Evolutionary conservation across 2,797 vertebrate species (phyloP), one percentile per base, ranked within the genome.

Genomic region (Halcyon badia): DNA sequence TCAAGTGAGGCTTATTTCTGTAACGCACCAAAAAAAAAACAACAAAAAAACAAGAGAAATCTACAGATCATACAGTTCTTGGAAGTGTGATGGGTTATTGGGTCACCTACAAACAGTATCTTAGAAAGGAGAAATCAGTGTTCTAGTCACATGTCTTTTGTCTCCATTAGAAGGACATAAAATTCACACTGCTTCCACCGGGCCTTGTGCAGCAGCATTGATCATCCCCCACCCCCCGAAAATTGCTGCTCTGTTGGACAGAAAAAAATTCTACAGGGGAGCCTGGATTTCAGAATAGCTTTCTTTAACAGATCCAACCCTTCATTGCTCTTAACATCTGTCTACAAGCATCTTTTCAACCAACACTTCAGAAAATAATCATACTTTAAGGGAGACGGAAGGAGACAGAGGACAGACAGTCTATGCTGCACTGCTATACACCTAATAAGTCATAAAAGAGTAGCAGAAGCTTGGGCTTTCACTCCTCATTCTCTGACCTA

Each of bases 161-260:
- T 65, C 31, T 84, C 18, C 46, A 54, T 89, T 64, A 85, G 49
- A 28, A 66, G 21, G 24, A 75, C 28, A n/a, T 10, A 66, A 83
- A 73, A 81, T 21, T 72, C 69, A 75, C 2, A 2, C 11, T 51
- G 49, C 2, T 22, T 66, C 37, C 2, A 2, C 21, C 62, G 28
- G 1, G 2, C 33, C 25, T 33, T 52, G 10, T 57, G 30, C 0
- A 0, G 33, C 26, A 77, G 37, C 65, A 72, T 9, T 31, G 33
- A 79, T 72, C 33, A 30, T 25, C 35, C 35, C 35, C 35, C 35
- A 35, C 8, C 35, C 42, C 21, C 7, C 52, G 14, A 73, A 84
- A 84, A 46, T 4, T 56, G 18, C 72, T 72, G 42, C n/a, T 62
- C 5, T 1, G 5, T 10, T 62, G 17, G 26, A 65, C 17, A 75